Base-by-base conservation (phyloP, 2,113 vertebrate species). In the Jaculus jaculus region DNA sequence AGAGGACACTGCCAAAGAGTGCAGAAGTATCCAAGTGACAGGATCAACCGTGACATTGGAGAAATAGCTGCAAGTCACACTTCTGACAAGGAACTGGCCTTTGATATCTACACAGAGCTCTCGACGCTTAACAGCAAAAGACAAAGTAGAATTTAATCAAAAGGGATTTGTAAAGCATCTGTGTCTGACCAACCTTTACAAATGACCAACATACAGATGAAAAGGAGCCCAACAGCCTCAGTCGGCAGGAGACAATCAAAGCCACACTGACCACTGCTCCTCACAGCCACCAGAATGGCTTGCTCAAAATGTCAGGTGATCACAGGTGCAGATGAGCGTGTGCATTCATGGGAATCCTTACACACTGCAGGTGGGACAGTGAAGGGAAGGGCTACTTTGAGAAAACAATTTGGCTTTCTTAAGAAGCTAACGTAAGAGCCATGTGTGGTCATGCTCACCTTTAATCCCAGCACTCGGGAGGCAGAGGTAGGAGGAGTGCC, bases 31-130 rank as follows among this genome's bases (percentile, higher is more conserved):
- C 83, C 72, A 65, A 91, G 39, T 34, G 30, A 81, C 84, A 85
- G 71, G 15, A 60, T n/a, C 69, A 84, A 65, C 51, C 24, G 73
- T 13, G 82, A 90, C 65, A 73, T 5, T 69, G 65, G n/a, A 78
- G n/a, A 93, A 80, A 91, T 65, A 80, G 58, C 75, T 81, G 16
- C 42, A 91, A 91, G 37, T 79, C 65, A 80, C 18, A 26, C 42
- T 47, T 74, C n/a, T 83, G 18, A 84, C 54, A 84, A 84, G 39
- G 15, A 15, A 65, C 28, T 69, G 84, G 24, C 8, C 72, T 71
- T 69, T 34, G 42, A 34, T 71, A 87, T 73, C 83, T 26, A 28
- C 11, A 63, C 71, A 68, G 2, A 51, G 51, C 23, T 42, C 34
- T 34, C 60, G 34, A 28, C 28, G 51, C 8, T 73, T 24, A 82